Base-by-base conservation (phyloP, 2,113 vertebrate genomes). In the Leucoraja erinaceus region DNA sequence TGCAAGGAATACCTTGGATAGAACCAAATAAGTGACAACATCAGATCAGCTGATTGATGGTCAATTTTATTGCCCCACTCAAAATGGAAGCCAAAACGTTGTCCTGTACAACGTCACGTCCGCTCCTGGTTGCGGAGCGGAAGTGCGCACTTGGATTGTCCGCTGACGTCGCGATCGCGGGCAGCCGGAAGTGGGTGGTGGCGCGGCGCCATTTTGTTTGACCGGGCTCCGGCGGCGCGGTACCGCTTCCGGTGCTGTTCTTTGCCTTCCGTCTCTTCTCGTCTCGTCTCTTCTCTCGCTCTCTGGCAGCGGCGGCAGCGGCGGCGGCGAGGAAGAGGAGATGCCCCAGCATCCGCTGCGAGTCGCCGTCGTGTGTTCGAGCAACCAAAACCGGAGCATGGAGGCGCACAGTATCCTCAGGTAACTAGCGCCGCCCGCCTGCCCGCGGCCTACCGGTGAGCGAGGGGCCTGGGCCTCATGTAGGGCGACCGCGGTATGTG, bases 351-450 rank as follows among this genome's bases (percentile, higher is more conserved):
- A 97, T 93, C 96, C 96, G 95, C 97, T 99, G 94, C 97, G 97
- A 83, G 98, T 99, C 95, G 98, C 98, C 94, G 98, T 99, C 94
- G 98, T 99, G 95, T 99, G 98, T 96, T 99, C 97, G 94, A 99
- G 98, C 96, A 99, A 99, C 97, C 98, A 99, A 97, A 99, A 99
- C 97, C 98, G 98, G 95, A 99, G 98, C 96, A 99, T 99, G 98
- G 98, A 99, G 96, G 98, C 98, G 95, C 98, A 99, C 97, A 99
- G 97, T 96, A 98, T 99, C 96, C 98, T 99, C 97, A 99, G 98
- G 98, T 99, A 99, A 96, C 96, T 18, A 56, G 18, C 66, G 75
- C 90, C 0, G 38, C 14, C 9, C 56, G 38, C 38, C 38, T 3
- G 38, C 38, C 38, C 38, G 38, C n/a, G 2, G 56, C 56, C 25